Percentiles rank a stretch among this genome's conserved stretches.
Conservation (phyloP, 2,888 invertebrate genomes). For the Galeopsomyia nigrocyanea region DNA sequence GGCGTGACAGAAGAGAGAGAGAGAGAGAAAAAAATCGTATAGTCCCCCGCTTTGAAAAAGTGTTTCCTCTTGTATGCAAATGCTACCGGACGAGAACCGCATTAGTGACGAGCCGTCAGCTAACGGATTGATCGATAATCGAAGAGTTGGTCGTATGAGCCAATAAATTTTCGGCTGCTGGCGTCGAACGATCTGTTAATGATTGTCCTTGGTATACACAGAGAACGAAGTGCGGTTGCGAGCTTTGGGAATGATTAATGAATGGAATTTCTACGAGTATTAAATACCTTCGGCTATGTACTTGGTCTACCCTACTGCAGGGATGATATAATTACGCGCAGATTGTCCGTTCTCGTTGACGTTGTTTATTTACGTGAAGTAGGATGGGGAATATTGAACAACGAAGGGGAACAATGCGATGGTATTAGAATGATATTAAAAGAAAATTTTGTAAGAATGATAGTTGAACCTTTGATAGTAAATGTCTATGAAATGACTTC, state of each 20-base stretch:
- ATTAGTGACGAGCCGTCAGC: conserved; percentile 49
- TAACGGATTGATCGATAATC: conserved; percentile 49
- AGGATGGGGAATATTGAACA: too few species aligned
- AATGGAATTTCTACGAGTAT: conserved; percentile 14
- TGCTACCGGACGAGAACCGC: conserved; percentile 47
- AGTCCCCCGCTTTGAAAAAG: conserved; percentile 12
- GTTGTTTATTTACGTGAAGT: too few species aligned
- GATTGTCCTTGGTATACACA: neutral
- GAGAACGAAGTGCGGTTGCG: neutral
- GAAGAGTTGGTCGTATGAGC: conserved; percentile 22
- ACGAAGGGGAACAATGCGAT: too few species aligned
- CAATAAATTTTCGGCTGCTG: conserved; percentile 39
- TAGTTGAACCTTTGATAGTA: too few species aligned
- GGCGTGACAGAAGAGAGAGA: conserved; percentile 8
- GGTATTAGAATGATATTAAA: too few species aligned
- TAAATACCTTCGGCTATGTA: conserved; percentile 7
- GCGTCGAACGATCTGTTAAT: conserved; percentile 9
- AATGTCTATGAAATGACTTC: too few species aligned
- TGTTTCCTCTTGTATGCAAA: conserved; percentile 51
- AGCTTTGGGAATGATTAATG: conserved; percentile 39
- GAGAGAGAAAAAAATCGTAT: neutral
- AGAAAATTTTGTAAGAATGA: too few species aligned
- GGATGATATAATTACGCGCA: conserved; percentile 16
- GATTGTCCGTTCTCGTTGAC: neutral
- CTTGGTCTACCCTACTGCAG: neutral